phyloP scores from a whole-genome alignment of 92 coral and sea anemone genomes.

The Parazoanthus darwini region DNA sequence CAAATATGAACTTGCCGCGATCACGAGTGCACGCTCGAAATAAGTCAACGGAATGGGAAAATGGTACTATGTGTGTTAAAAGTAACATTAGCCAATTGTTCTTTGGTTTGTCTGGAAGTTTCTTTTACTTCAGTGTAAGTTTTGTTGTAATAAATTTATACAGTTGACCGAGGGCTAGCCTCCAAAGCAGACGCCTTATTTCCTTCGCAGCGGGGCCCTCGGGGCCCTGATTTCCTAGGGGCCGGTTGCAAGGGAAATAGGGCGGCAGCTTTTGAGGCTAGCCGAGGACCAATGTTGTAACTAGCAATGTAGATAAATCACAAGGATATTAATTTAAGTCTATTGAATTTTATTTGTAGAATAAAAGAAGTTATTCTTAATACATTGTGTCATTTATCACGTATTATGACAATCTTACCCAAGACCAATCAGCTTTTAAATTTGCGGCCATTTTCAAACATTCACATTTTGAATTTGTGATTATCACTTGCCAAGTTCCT shows the following conservation, averaged over 20 bases:
- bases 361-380: conserved; percentile 24
- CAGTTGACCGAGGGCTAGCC: not conserved
- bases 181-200: too few relatives aligned
- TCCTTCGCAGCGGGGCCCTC: too few relatives aligned
- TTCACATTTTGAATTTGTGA: too few relatives aligned
- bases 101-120: not conserved
- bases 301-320: not conserved
- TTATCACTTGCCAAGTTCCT: too few relatives aligned
- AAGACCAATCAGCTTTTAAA: too few relatives aligned
- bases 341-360: conserved; percentile 33
- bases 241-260: too few relatives aligned
- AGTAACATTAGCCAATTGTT: not conserved
- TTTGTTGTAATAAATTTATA: conserved; percentile 2
- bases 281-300: not conserved
- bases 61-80: too few relatives aligned
- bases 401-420: too few relatives aligned
- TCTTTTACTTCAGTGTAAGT: not conserved
- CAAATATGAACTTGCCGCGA: not conserved
- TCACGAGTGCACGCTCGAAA: not conserved
- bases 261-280: too few relatives aligned
- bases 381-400: too few relatives aligned
- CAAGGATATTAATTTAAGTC: not conserved
- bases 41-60: not conserved
- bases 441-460: too few relatives aligned
- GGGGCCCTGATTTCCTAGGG: too few relatives aligned